Evolutionary conservation across 2,113 vertebrate species (phyloP).

Genomic region (Dolichallabes microphthalmus): DNA sequence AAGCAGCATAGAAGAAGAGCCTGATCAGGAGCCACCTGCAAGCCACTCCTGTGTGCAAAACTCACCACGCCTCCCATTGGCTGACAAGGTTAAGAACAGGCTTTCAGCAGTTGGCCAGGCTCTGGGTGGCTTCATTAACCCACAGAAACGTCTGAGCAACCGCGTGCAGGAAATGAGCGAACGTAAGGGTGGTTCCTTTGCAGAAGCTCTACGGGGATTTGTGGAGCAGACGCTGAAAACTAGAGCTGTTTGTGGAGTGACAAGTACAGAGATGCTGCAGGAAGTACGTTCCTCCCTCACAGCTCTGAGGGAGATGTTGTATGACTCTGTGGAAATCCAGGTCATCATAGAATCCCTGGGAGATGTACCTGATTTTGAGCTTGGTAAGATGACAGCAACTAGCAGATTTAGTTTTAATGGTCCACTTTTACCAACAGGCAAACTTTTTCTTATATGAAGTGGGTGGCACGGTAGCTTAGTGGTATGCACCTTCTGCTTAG

Average conservation of each 20-base stretch:
- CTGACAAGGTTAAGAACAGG: constrained; percentile 75
- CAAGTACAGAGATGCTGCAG: constrained; percentile 78
- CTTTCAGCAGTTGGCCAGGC: constrained; percentile 76
- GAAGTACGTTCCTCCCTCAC: constrained; percentile 78
- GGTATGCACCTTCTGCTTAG: no score
- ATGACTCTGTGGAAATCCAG: constrained; percentile 73
- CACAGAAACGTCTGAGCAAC: constrained; percentile 69
- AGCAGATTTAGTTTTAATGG: neutral
- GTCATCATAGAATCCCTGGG: constrained; percentile 66
- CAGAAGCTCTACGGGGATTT: constrained; percentile 67
- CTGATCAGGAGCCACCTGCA: constrained; percentile 59
- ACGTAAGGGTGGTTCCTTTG: constrained; percentile 65
- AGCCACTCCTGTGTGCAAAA: constrained; percentile 37
- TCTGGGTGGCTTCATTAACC: constrained; percentile 70
- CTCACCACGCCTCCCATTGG: constrained; percentile 56
- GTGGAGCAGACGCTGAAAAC: constrained; percentile 58
- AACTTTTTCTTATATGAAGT: neutral
- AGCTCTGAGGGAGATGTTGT: constrained; percentile 72
- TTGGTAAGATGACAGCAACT: constrained; percentile 62
- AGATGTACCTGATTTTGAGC: constrained; percentile 65
- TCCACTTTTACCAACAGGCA: neutral
- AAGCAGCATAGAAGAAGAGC: constrained; percentile 79
- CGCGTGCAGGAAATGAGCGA: constrained; percentile 76
- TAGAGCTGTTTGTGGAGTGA: constrained; percentile 36
- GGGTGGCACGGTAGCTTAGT: no score